Base-by-base conservation (phyloP, 2,888 invertebrate species). In the Lamproptera curius region DNA sequence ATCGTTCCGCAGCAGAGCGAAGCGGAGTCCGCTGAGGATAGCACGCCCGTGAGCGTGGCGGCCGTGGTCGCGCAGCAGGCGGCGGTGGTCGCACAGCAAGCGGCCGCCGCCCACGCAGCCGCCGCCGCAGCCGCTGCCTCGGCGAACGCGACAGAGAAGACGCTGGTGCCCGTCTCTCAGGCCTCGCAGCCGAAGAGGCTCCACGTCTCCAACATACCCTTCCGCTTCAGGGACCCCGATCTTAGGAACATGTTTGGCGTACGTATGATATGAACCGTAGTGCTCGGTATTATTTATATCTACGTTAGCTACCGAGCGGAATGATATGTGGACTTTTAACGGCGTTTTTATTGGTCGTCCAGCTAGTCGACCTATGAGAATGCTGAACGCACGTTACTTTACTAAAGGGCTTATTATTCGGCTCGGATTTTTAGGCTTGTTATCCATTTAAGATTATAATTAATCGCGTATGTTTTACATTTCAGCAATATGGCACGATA, bases 161-260 rank as follows among this genome's bases (percentile, higher is more conserved):
- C 88, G 55, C 68, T 73, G 40, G 91, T 89, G 53, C 83, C 86
- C 39, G 83, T 85, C 59, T 78, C 85, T 33, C 86, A 85, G 59
- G 83, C 76, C 31, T 83, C 84, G 16, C 95, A 95, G 78, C 97
- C 96, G 65, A 98, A 99, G 86, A 91, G 99, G 76, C 92, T 99
- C 66, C 99, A 99, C 87, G 98, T 99, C 76, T 98, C 98, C 75
- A 99, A 99, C 91, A 99, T 99, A 91, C 99, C 99, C 72, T 99
- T 99, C 91, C 92, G 99, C 80, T 99, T 98, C 90, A 93, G 99
- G 89, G 99, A 99, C 90, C 98, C 98, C 56, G 99, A 99, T 89
- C 92, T 99, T 62, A 93, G 98, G 85, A 95, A 97, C 68, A 97
- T 99, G 95, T 97, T 99, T 89, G 98, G 97, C 91, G 98, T 98